phyloP scores from a whole-genome alignment of 2,113 vertebrate genomes.

The Emydocephalus ijimae region DNA sequence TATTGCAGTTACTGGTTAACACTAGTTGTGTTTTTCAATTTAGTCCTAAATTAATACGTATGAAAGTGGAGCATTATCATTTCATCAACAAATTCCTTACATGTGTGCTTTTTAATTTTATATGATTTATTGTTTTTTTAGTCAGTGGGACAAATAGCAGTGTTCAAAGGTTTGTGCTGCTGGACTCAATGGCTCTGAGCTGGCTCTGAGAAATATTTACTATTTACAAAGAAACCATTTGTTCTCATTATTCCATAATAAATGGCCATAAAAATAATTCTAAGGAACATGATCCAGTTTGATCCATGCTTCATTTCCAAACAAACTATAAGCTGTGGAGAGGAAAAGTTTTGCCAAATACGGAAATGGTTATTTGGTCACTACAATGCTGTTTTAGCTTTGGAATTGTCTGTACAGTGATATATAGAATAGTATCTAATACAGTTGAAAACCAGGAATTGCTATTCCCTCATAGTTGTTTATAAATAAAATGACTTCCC shows the following conservation, averaged over 20 bases:
- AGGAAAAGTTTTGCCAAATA: background rate
- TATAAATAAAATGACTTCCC: background rate
- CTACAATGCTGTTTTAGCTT: background rate
- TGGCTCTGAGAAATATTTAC: background rate
- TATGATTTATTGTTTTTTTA: background rate
- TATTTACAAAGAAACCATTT: background rate
- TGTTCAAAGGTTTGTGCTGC: background rate
- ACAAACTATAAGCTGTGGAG: background rate
- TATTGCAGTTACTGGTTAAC: slow-evolving; percentile 60
- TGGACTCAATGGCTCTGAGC: background rate
- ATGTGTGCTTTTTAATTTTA: background rate
- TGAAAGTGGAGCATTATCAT: background rate
- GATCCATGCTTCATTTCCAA: background rate
- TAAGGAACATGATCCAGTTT: background rate
- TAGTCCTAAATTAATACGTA: slow-evolving; percentile 11
- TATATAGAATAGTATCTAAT: background rate
- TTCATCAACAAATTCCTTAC: slow-evolving; percentile 2
- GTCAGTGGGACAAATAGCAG: background rate
- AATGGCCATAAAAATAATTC: background rate
- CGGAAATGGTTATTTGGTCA: background rate
- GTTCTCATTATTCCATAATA: background rate
- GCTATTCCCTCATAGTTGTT: background rate
- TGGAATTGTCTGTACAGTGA: background rate
- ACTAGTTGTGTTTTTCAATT: slow-evolving; percentile 23
- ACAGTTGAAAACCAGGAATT: background rate